A percentile compares a stretch with the other conserved stretches of the same genome.
phyloP scores from a whole-genome alignment of 2,888 invertebrate species.

The Pteria penguin region DNA sequence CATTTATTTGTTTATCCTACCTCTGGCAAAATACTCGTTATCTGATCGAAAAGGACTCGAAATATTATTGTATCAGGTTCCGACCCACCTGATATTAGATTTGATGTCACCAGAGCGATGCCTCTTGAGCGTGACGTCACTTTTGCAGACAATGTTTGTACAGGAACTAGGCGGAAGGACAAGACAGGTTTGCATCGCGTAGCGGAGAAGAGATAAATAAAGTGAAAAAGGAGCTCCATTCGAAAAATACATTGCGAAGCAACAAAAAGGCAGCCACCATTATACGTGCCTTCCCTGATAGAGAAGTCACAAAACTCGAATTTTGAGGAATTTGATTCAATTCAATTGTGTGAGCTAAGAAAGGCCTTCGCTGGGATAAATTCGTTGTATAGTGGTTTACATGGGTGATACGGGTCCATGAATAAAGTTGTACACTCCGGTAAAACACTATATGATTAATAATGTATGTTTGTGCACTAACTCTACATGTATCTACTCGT shows the following conservation, averaged over 20 bases:
- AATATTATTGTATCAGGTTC: background rate
- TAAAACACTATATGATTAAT: no score
- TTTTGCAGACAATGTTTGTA: background rate
- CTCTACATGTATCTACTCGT: no score
- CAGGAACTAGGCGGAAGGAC: background rate
- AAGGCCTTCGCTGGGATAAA: conserved; percentile 19
- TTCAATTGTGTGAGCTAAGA: conserved; percentile 16
- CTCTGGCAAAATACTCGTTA: background rate
- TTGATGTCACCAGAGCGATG: background rate
- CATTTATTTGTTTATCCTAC: no score
- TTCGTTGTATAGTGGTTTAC: no score
- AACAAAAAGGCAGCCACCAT: background rate
- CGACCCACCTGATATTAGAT: background rate
- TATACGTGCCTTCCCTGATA: background rate
- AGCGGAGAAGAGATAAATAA: background rate
- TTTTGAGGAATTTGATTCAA: background rate
- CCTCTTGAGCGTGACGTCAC: background rate
- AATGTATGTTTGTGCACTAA: no score
- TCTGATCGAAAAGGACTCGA: background rate
- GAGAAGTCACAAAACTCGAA: background rate
- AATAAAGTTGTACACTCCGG: no score
- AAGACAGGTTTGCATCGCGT: background rate
- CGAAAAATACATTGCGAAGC: background rate
- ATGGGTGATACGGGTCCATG: no score
- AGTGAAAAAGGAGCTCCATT: background rate